Base-by-base conservation (phyloP, 2,888 invertebrate genomes). In the Synergus japonicus region DNA sequence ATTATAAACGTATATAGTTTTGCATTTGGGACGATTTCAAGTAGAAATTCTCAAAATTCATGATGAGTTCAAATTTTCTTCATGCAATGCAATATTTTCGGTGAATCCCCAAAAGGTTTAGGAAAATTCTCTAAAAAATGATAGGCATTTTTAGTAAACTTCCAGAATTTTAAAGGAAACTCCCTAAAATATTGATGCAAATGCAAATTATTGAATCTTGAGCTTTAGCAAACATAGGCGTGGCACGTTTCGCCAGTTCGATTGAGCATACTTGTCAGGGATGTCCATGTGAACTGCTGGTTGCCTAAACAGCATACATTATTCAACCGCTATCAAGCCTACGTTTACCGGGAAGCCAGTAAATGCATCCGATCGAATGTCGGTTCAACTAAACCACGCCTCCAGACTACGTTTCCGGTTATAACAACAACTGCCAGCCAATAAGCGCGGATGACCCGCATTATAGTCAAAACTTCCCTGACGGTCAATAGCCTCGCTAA, bases 231-330 rank as follows among this genome's bases (percentile, higher is more conserved):
- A 69, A 66, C 15, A 37, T 37, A 73, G 73, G 73, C 73, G 73
- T 54, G 73, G 73, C 73, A 29, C 4, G 7, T 10, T n/a, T 43
- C 65, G 4, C 7, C 22, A 69, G 49, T 29, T 69, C 69, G 69
- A 69, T 69, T 69, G 49, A 69, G n/a, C n/a, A 12, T 29, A 49
- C 29, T 37, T 73, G 73, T 54, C 69, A 69, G 69, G 43, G 46
- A 73, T 49, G 49, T 29, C 29, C 37, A n/a, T 54, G 49, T 15
- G 37, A 8, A 18, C 64, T 64, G 46, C 66, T 54, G 49, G 81
- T 82, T 81, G 83, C 86, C 87, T 90, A 88, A 89, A 86, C 88
- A 87, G 88, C 88, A 91, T 91, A 89, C 91, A 91, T 91, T 91
- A 91, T 90, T 90, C 91, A 90, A 89, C 85, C 85, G 88, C 86